These are phyloP conservation scores for Copsychus sechellarum DNA, from an alignment of 2,113 vertebrate genomes.

Conservation along the genomic window DNA sequence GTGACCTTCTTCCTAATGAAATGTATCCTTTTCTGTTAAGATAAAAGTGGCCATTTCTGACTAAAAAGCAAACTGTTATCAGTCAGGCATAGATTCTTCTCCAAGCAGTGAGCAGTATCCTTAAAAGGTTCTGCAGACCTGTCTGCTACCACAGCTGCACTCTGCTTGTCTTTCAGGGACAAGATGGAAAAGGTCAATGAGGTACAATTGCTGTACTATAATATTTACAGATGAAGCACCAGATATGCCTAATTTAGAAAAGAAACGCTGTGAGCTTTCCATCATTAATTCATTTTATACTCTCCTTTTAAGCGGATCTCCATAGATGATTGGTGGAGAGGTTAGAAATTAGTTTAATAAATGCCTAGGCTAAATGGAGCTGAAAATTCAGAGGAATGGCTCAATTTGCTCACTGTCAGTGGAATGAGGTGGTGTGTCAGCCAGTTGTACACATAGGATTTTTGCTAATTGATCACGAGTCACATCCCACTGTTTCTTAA, in stretches of 20 bases:
- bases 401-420: constrained; percentile 60
- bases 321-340: constrained; percentile 38
- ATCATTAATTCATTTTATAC: constrained; percentile 58
- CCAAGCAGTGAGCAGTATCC: neutral
- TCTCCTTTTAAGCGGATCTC: constrained; percentile 31
- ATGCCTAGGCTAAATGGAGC: constrained; percentile 58
- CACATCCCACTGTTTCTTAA: constrained; percentile 28
- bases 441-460: constrained; percentile 9
- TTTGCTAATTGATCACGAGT: constrained; percentile 51
- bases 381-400: constrained; percentile 70
- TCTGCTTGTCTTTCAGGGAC: neutral
- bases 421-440: constrained; percentile 33
- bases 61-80: constrained; percentile 1
- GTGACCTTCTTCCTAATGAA: constrained; percentile 8
- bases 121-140: constrained; percentile 20
- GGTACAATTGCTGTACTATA: constrained; percentile 9
- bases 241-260: constrained; percentile 51
- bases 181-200: constrained; percentile 26
- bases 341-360: constrained; percentile 69
- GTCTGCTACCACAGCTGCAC: neutral
- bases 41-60: neutral
- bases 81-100: constrained; percentile 20
- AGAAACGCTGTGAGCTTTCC: neutral
- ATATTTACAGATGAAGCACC: constrained; percentile 65
- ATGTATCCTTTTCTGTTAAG: neutral